Conservation (phyloP, 2,888 invertebrate species). For the Drosophila recens region DNA sequence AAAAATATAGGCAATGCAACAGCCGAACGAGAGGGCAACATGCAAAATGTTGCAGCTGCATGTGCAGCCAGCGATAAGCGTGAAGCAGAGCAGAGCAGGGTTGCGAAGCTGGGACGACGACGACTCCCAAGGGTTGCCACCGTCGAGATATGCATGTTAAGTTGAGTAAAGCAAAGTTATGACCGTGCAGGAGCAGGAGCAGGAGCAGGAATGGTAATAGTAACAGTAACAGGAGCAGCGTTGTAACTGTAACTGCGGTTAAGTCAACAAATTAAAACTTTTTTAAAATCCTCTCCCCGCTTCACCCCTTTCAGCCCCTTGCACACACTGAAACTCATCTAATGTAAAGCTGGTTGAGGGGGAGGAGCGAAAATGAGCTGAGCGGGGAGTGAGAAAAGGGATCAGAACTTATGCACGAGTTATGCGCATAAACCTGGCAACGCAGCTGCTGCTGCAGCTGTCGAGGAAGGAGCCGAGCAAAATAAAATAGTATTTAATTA, state of each 20-base stretch:
- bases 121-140: conserved; percentile 60
- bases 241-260: conserved; percentile 80
- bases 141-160: conserved; percentile 81
- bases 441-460: conserved; percentile 25
- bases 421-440: conserved; percentile 69
- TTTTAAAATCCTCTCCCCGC: conserved; percentile 46
- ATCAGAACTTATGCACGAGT: conserved; percentile 73
- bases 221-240: conserved; percentile 26
- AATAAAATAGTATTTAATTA: conserved; percentile 80
- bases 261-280: conserved; percentile 82
- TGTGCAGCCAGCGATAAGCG: conserved; percentile 74
- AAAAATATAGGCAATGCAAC: conserved; percentile 20
- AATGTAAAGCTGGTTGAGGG: conserved; percentile 30
- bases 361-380: conserved; percentile 29
- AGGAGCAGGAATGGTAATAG: conserved; percentile 6
- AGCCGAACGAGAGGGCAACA: conserved; percentile 16
- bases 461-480: conserved; percentile 25
- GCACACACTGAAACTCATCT: conserved; percentile 28
- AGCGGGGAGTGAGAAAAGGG: not conserved
- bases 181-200: conserved; percentile 40
- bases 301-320: not conserved
- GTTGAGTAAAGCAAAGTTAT: conserved; percentile 79
- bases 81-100: conserved; percentile 40
- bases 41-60: conserved; percentile 74
- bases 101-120: conserved; percentile 35